phyloP scores from a whole-genome alignment of 2,113 vertebrate genomes.

The Regulus satrapa region DNA sequence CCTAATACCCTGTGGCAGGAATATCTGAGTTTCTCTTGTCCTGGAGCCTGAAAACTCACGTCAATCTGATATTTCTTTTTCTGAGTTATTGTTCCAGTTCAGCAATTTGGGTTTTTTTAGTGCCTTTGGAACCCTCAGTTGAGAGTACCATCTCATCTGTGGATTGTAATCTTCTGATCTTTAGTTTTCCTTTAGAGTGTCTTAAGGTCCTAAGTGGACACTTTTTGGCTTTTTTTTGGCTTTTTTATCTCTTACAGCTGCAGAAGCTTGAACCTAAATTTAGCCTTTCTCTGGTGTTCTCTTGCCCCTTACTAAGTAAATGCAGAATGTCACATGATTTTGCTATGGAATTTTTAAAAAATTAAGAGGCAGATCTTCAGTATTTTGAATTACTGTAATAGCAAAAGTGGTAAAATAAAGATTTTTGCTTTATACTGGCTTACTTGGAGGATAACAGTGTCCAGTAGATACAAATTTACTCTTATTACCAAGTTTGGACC shows the following conservation, averaged over 20 bases:
- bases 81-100: not conserved
- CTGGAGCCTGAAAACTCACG: not conserved
- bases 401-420: not conserved
- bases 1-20: not conserved
- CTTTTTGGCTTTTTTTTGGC: not conserved
- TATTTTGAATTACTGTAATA: not conserved
- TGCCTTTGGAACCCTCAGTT: not conserved
- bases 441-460: not conserved
- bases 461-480: not conserved
- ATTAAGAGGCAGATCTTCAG: not conserved
- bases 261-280: not conserved
- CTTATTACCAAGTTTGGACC: not conserved
- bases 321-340: not conserved
- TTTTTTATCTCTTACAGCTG: not conserved
- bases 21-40: not conserved
- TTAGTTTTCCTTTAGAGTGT: not conserved
- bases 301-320: not conserved
- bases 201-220: not conserved
- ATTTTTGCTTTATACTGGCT: not conserved
- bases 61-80: constrained; percentile 19
- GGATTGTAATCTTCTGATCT: not conserved
- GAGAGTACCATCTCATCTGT: not conserved
- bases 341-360: not conserved
- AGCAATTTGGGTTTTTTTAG: not conserved
- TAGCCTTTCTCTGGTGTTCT: not conserved